Base-by-base conservation (phyloP, 2,888 invertebrate genomes). In the Drosophila algonquin region DNA sequence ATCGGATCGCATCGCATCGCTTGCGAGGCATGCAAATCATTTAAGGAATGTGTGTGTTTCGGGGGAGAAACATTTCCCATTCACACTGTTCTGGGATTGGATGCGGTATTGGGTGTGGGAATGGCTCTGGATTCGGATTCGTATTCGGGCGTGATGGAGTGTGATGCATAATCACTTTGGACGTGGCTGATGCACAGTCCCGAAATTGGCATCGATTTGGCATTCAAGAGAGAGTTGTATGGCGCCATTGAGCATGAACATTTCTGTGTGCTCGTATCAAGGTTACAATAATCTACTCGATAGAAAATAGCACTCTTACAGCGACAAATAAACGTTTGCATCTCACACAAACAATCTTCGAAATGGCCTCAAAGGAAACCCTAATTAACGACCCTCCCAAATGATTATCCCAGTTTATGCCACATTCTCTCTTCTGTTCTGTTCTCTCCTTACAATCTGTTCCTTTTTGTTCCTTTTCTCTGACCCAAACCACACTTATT, bases 11-110 rank as follows among this genome's bases (percentile, higher is more conserved):
- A 61, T 65, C 72, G 60, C 67, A 48, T 27, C 35, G 48, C 55
- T 58, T 55, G 52, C 59, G 67, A 74, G 78, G 80, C 75, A 85
- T 79, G 75, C 87, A 84, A 85, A 89, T 89, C 84, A 88, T 84
- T 83, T 62, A 63, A 52, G 87, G 88, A 83, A 83, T 83, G 83
- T 76, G 55, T 51, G 83, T 76, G 55, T 51, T 24, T 14, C 32
- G 46, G 53, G 56, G 54, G 51, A 64, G 63, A 75, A 73, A 71
- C 71, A 61, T 60, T 74, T 79, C 71, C 69, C 80, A 82, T 76
- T 80, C 78, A 70, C 86, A 72, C 75, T 82, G 63, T 70, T 64
- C 64, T 21, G 54, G 21, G 35, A 53, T 54, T 62, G 51, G 30
- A 45, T 10, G 54, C 35, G 21, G 21, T 1, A 32, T 30, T 53